A percentile compares a stretch with the other conserved stretches of the same genome.
phyloP scores from a whole-genome alignment of 2,113 vertebrate species.

The Poeciliopsis prolifica region DNA sequence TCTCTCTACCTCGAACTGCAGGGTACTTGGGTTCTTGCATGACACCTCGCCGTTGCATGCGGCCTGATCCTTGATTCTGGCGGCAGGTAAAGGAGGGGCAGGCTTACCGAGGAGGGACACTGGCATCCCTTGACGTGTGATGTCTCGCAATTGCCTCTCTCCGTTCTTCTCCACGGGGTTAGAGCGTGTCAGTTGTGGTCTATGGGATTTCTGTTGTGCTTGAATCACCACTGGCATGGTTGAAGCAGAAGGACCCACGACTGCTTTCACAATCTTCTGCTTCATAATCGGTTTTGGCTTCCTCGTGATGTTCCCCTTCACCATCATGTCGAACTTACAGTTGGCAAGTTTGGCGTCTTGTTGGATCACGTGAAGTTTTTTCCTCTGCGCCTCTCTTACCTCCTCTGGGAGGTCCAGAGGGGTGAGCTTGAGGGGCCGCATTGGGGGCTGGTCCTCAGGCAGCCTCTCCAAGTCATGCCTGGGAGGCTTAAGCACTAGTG shows the following conservation, averaged over 20 bases:
- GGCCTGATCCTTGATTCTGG: conserved; percentile 8
- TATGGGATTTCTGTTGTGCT: neutral
- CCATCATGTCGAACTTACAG: conserved; percentile 42
- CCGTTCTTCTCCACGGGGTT: conserved; percentile 20
- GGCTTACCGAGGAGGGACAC: conserved; percentile 31
- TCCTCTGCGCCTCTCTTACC: conserved; percentile 77
- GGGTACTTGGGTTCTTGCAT: conserved; percentile 11
- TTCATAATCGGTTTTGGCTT: conserved; percentile 46
- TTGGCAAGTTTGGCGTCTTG: conserved; percentile 62
- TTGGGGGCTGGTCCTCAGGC: conserved; percentile 52
- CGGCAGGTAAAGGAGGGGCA: conserved; percentile 24
- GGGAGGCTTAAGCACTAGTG: conserved; percentile 10
- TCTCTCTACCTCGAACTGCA: conserved; percentile 38
- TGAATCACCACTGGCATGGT: neutral
- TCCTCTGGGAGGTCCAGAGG: conserved; percentile 80
- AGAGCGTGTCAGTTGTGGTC: conserved; percentile 26
- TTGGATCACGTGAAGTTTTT: conserved; percentile 76
- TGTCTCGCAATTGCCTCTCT: conserved; percentile 27
- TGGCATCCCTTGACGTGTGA: conserved; percentile 36
- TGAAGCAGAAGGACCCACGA: neutral
- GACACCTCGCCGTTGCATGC: neutral
- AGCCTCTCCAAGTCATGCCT: conserved; percentile 5
- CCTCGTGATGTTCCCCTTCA: conserved; percentile 48
- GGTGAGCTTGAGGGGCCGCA: conserved; percentile 78
- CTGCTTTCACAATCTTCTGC: conserved; percentile 20